Base-by-base conservation (phyloP, 2,113 vertebrate genomes). In the Cryptoleucopteryx plumbea region DNA sequence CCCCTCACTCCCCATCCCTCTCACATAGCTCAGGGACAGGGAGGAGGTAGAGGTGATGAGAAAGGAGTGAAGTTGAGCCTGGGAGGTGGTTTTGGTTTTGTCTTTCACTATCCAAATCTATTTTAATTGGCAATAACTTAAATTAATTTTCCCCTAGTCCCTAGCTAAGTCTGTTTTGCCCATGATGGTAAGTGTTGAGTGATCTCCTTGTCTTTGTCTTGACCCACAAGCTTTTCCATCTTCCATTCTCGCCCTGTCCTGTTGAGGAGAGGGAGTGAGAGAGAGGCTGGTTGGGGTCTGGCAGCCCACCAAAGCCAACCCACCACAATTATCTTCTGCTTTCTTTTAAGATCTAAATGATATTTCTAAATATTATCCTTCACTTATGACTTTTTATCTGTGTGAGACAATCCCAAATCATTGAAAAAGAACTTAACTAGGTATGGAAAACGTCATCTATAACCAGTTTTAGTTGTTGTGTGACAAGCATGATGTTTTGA, bases 181-280 rank as follows among this genome's bases (percentile, higher is more conserved):
- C 0, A 0, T 66, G 16, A 29, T 32, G 2, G 11, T n/a, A 82
- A 43, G 2, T 42, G 4, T 23, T 90, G 23, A 65, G n/a, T 34
- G 8, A 42, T 59, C 4, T 77, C 53, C 13, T 20, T 58, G 14
- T 71, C 32, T 59, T 50, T 70, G 36, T 59, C 32, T 59, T 86
- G 45, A 66, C 34, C 13, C 25, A 38, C 7, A 26, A 62, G 12
- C 9, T 36, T 91, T 23, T 50, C 38, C 19, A 63, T 82, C 29
- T n/a, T 29, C 56, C 62, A 63, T 79, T 62, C 29, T 56, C 2
- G 0, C 9, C 9, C 6, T 52, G 15, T 16, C 18, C 34, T 21
- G 2, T 63, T 63, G 34, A 79, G 32, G 16, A 55, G 1, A 8
- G 18, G 9, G 5, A 72, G 10, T 12, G 36, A 43, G 19, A 70